Evolutionary conservation across 2,888 invertebrate species (phyloP), one percentile per base, ranked within the genome.

Genomic region (Plutella xylostella): DNA sequence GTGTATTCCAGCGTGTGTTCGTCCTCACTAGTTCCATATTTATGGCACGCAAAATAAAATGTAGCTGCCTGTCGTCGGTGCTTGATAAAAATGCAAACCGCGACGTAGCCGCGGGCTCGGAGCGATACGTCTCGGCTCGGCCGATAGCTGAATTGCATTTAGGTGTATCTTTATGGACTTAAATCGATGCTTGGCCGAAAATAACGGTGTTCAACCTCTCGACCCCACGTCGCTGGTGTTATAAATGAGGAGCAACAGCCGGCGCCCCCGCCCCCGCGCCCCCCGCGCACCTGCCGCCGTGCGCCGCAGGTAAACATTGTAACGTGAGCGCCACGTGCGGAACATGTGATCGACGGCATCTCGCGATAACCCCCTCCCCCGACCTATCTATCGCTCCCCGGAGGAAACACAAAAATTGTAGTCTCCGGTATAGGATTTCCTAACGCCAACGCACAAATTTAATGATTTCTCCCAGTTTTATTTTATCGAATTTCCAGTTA

Each of bases 21-120:
- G 61, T 65, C 67, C 66, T 63, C 64, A 65, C 65, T 58, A 66
- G 73, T 70, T 79, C 67, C 74, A 80, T 82, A 80, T 82, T 80
- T 82, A 82, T 79, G 68, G 65, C 75, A 75, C 72, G 78, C 72
- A 78, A 72, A 77, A 78, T 77, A 79, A 79, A 79, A 78, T 78
- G 76, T 72, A 58, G 69, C 69, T 68, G 67, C 67, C 63, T 69
- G 71, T 73, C 72, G 67, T 65, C 73, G 70, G 69, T 68, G 66
- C 61, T 73, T 78, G 75, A 80, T 82, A 83, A 80, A 82, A 82
- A 83, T 80, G 78, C 80, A 79, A 79, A 78, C 76, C 69, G 62
- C 67, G 59, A 69, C 74, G 63, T 67, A 59, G 70, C 76, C 71
- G 71, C 69, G 54, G 75, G 78, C 72, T 63, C 17, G 25, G 25